Base-by-base conservation (phyloP, 2,888 invertebrate genomes). In the Phyto melanocephala region DNA sequence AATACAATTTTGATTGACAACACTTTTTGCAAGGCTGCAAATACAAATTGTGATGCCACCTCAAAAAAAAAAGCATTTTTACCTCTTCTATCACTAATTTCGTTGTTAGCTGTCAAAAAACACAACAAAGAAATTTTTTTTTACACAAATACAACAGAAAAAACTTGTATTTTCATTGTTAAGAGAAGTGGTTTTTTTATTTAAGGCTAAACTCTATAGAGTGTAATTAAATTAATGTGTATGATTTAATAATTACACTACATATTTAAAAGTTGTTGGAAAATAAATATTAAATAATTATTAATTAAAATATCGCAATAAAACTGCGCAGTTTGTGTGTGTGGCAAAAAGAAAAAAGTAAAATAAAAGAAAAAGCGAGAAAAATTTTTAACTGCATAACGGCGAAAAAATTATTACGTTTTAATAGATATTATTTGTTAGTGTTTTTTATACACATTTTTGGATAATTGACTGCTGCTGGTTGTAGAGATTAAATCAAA, bases 261-360 rank as follows among this genome's bases (percentile, higher is more conserved):
- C 17, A 20, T 71, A 33, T 70, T 52, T 35, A 58, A 35, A 28
- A 74, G 11, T 42, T 42, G 20, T 11, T 33, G 11, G 28, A 75
- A 76, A 74, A 2, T 40, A 40, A 37, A 56, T 17, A 24, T 40
- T 11, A 47, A 42, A 24, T 58, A 52, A 42, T 50, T 60, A 10
- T 20, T 33, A 65, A 50, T 15, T 65, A 58, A 13, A 65, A 52
- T 42, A 70, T 24, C 52, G 54, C 20, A n/a, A 47, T 71, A 75
- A 75, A 76, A 82, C 75, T 82, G 75, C 79, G 82, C 79, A 82
- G 82, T 79, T 82, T 82, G 82, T 82, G 75, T 76, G 82, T 79
- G 82, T 82, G 82, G 79, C 82, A 79, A n/a, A 58, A 65, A 47
- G 33, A 24, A 63, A 81, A 47, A 13, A 52, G 52, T 70, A 50